Evolutionary conservation across 2,797 vertebrate genomes (phyloP), one percentile per base, ranked within the genome.

Genomic region (Gymnodraco acuticeps): DNA sequence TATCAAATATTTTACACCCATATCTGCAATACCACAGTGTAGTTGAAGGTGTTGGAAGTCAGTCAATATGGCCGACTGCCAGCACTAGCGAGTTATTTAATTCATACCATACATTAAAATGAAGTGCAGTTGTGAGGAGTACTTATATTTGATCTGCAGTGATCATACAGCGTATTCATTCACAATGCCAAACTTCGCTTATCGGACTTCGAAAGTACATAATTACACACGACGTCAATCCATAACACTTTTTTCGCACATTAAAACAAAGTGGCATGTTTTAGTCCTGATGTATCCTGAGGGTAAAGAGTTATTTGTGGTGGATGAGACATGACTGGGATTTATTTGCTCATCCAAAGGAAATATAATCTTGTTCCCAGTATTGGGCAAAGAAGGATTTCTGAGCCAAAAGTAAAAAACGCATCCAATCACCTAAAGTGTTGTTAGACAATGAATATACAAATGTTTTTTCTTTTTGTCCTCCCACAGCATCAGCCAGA

Each of bases 401-500:
- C 52, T 33, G 11, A 43, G 31, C 7, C 27, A 20, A 56, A 42
- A 23, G 2, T 27, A 42, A 31, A 42, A 16, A 5, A 0, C 10
- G 1, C 33, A 38, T 38, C 23, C 23, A 3, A 27, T 27, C 23
- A 27, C 33, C 33, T 23, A 0, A 43, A 58, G 13, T 9, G 10
- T 14, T 51, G 3, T 13, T 43, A 2, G 7, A 58, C 41, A 55
- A 10, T 63, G 1, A 41, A 27, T 38, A 20, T 23, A 38, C 2
- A 17, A 23, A 1, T 31, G 10, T 12, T 11, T 0, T 23, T 20
- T 31, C 17, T 41, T 50, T 5, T 9, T 38, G 8, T 41, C 33
- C 10, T 10, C 41, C 17, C 75, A 15, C 76, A 99, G 98, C 98
- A 99, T 86, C 98, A 99, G 17, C 97, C 98, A 15, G 98, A 99